Evolutionary conservation across 2,797 vertebrate genomes (phyloP), one percentile per base, ranked within the genome.

Genomic region (Hyperoplus lanceolatus): DNA sequence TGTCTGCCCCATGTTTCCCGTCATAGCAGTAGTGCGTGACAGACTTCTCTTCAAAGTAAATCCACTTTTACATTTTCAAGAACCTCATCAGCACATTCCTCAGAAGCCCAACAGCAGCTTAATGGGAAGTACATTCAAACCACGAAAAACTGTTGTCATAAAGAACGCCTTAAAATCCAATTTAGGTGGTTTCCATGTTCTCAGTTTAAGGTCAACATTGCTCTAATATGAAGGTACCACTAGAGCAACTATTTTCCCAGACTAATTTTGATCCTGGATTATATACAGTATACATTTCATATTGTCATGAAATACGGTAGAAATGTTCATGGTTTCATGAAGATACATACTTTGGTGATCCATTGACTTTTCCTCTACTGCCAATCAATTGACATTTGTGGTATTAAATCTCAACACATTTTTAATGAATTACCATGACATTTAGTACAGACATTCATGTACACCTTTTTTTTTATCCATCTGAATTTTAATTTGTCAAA

Each of bases 21-120:
- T 67, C 72, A 74, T 11, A n/a, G 72, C 45, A 48, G 16, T 6
- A 3, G 54, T 56, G 48, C 63, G 57, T 70, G 83, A 75, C 82
- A 67, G 62, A 70, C 42, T 38, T 53, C 41, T 71, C 71, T 82
- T 80, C 64, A 79, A 80, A 79, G 58, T 38, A 83, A 80, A 78
- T 76, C 38, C 65, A 65, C 61, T 66, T 62, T 4, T 63, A 41
- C 73, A 50, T 75, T 75, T 61, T 72, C 12, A 77, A 66, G 65
- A 73, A 71, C 63, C 57, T 77, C 61, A 77, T 79, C 77, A 73
- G 76, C 75, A 66, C 63, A 75, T 80, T 86, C 16, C 48, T 54
- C 53, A 50, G 68, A 77, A 48, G 53, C 49, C 58, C 8, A 16
- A 72, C 69, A 64, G 67, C 66, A 64, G 75, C 42, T 78, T 57